phyloP scores from a whole-genome alignment of 2,797 vertebrate species.

The Dermochelys coriacea region DNA sequence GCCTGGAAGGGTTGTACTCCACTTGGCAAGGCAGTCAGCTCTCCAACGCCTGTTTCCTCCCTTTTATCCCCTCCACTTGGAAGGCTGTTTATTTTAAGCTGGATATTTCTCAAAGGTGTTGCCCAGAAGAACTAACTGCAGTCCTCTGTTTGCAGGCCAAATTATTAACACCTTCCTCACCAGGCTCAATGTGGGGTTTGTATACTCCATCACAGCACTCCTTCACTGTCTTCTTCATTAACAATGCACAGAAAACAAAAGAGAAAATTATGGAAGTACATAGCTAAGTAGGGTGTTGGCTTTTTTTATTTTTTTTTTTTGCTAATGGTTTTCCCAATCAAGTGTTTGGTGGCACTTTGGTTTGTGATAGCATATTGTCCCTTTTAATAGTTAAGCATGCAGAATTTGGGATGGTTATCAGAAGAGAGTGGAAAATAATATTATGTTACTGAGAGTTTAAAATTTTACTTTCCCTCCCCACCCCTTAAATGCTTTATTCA shows the following conservation, averaged over 20 bases:
- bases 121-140: background rate
- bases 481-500: background rate
- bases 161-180: background rate
- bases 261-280: background rate
- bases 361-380: background rate
- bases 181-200: background rate
- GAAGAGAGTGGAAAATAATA: background rate
- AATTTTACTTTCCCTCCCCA: background rate
- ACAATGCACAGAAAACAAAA: background rate
- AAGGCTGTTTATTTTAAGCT: background rate
- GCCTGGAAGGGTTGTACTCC: background rate
- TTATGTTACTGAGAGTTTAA: background rate
- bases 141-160: background rate
- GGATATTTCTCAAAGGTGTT: background rate
- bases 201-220: background rate
- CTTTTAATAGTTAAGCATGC: background rate
- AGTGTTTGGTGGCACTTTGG: background rate
- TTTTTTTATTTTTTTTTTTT: too few species aligned
- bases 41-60: background rate
- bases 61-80: background rate
- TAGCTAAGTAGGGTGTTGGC: background rate
- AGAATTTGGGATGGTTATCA: background rate
- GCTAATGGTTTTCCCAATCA: background rate
- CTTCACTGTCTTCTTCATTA: background rate
- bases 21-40: background rate